These are phyloP conservation scores for Rhagium mordax DNA, from an alignment of 2,888 invertebrate genomes.

Conservation along the genomic window DNA sequence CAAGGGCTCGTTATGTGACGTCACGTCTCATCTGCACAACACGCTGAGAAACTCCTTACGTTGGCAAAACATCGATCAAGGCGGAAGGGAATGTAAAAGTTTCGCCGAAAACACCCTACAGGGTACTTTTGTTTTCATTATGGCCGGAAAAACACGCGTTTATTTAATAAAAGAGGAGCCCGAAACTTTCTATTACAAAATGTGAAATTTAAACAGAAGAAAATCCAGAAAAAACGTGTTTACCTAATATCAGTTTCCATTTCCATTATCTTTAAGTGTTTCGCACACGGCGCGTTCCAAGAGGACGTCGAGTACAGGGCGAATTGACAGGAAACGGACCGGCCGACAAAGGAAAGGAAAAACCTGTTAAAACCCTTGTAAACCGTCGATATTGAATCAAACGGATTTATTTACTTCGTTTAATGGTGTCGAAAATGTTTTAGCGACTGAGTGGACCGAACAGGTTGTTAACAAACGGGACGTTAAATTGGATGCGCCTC, in stretches of 20 bases:
- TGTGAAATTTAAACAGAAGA: neutral
- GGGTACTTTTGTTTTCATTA: neutral
- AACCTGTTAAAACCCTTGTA: too few species aligned
- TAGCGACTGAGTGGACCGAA: too few species aligned
- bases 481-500: too few species aligned
- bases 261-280: neutral
- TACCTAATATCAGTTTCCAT: neutral
- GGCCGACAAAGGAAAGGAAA: too few species aligned
- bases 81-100: constrained; percentile 4
- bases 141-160: neutral
- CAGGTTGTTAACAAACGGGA: too few species aligned
- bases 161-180: neutral
- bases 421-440: too few species aligned
- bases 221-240: neutral
- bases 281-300: neutral
- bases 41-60: constrained; percentile 4
- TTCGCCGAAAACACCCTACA: neutral
- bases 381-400: too few species aligned
- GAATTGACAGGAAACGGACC: too few species aligned
- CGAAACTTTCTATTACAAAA: neutral
- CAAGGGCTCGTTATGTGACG: constrained; percentile 14
- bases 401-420: too few species aligned
- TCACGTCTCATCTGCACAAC: constrained; percentile 5
- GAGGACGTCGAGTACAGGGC: too few species aligned
- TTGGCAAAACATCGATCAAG: constrained; percentile 9